Evolutionary conservation across 2,888 invertebrate genomes (phyloP).

Genomic region (Lithosia quadra): DNA sequence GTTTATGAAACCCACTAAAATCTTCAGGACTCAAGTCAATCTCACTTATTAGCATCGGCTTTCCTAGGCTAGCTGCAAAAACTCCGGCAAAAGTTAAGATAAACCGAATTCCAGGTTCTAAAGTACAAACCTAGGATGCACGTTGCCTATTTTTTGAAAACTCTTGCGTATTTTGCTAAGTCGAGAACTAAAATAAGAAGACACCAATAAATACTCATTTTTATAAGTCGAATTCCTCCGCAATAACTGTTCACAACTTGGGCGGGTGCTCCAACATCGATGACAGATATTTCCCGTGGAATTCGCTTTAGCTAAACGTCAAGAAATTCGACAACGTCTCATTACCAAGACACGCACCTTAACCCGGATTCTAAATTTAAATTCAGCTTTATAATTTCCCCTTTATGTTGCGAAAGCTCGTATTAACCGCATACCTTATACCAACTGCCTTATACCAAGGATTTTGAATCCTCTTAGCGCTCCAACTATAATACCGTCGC

Average conservation of each 20-base stretch:
- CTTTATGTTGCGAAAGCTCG: slow-evolving; percentile 26
- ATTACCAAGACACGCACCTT: slow-evolving; percentile 13
- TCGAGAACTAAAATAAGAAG: background rate
- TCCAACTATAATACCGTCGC: slow-evolving; percentile 39
- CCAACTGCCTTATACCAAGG: slow-evolving; percentile 28
- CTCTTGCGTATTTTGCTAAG: background rate
- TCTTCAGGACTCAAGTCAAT: too few relatives aligned
- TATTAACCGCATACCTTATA: slow-evolving; percentile 41
- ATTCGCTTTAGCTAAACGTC: slow-evolving; percentile 2
- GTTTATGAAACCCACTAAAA: too few relatives aligned
- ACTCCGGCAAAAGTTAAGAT: too few relatives aligned
- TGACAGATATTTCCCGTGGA: slow-evolving; percentile 16
- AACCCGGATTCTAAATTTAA: slow-evolving; percentile 29
- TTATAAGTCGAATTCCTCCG: background rate
- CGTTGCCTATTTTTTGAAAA: too few relatives aligned
- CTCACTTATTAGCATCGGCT: too few relatives aligned
- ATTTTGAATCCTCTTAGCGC: slow-evolving; percentile 53
- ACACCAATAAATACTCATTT: background rate
- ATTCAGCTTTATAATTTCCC: slow-evolving; percentile 28
- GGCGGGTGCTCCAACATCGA: background rate
- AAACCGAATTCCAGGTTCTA: too few relatives aligned
- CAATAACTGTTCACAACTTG: background rate
- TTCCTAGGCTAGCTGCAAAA: too few relatives aligned
- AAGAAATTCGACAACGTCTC: slow-evolving; percentile 12
- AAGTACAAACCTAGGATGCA: too few relatives aligned